Base-by-base conservation (phyloP, 1,140 invertebrate species). In the Cydia fagiglandana region DNA sequence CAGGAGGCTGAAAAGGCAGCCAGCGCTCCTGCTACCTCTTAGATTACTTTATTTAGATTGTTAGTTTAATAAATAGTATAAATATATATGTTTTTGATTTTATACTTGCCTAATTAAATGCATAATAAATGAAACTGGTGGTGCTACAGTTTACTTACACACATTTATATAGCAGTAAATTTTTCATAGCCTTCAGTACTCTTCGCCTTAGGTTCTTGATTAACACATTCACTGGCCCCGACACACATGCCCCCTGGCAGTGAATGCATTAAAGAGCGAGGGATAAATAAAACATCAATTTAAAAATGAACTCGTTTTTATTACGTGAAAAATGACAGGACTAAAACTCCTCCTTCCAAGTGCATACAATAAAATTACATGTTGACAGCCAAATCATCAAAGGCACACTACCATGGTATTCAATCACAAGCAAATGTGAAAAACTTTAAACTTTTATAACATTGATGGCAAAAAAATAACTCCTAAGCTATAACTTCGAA, bases 221-320 rank as follows among this genome's bases (percentile, higher is more conserved):
- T n/a, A n/a, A n/a, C n/a, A n/a, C n/a, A n/a, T n/a, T n/a, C n/a
- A n/a, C n/a, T n/a, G n/a, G n/a, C n/a, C n/a, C n/a, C n/a, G n/a
- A n/a, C n/a, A n/a, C n/a, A n/a, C n/a, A n/a, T n/a, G n/a, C n/a
- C n/a, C n/a, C n/a, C n/a, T n/a, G n/a, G n/a, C n/a, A n/a, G n/a
- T n/a, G n/a, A n/a, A n/a, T n/a, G n/a, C n/a, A n/a, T n/a, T n/a
- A n/a, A n/a, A n/a, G n/a, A n/a, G n/a, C n/a, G n/a, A n/a, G n/a
- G n/a, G n/a, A n/a, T n/a, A n/a, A 82, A 84, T 80, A 82, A 28
- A 80, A 75, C 12, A 68, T 17, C n/a, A 73, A 73, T 47, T 85
- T 15, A 17, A 84, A 88, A 89, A 88, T 91, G 88, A 91, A 91
- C 88, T 89, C 86, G 85, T 86, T 87, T 78, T 90, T 90, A 90